phyloP scores from a whole-genome alignment of 2,113 vertebrate genomes.

The Bufo bufo region DNA sequence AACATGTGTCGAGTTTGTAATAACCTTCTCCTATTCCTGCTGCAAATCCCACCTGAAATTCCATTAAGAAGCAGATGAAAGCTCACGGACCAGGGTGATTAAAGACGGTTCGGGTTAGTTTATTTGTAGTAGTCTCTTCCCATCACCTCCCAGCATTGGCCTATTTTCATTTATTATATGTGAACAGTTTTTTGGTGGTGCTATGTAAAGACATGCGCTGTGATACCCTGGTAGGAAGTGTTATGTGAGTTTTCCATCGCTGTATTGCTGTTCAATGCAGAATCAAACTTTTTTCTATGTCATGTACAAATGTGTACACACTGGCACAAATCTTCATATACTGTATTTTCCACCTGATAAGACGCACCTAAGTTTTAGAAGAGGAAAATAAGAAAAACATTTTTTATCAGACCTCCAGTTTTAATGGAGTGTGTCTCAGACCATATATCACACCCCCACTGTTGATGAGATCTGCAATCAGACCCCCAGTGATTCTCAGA shows the following conservation, averaged over 20 bases:
- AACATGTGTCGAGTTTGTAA: constrained; percentile 36
- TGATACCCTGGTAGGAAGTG: neutral
- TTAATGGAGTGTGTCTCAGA: no score
- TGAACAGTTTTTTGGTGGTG: neutral
- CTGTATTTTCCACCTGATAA: no score
- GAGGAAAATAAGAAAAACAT: no score
- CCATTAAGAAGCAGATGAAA: constrained; percentile 8
- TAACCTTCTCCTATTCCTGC: constrained; percentile 9
- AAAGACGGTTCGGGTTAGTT: neutral
- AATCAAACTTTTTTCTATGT: no score
- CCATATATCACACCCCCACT: no score
- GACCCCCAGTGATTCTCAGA: no score
- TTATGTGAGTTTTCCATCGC: neutral
- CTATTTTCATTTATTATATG: neutral
- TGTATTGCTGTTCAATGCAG: no score
- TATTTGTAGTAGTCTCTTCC: constrained; percentile 10
- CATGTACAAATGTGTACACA: no score
- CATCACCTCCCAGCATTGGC: constrained; percentile 7
- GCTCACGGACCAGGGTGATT: constrained; percentile 3
- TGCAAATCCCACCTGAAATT: constrained; percentile 45
- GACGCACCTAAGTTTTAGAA: no score
- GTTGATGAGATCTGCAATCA: no score
- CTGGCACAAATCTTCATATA: no score
- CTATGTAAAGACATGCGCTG: neutral
- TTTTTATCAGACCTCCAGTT: no score